Conservation (phyloP, 2,888 invertebrate genomes). For the Tachina lurida region DNA sequence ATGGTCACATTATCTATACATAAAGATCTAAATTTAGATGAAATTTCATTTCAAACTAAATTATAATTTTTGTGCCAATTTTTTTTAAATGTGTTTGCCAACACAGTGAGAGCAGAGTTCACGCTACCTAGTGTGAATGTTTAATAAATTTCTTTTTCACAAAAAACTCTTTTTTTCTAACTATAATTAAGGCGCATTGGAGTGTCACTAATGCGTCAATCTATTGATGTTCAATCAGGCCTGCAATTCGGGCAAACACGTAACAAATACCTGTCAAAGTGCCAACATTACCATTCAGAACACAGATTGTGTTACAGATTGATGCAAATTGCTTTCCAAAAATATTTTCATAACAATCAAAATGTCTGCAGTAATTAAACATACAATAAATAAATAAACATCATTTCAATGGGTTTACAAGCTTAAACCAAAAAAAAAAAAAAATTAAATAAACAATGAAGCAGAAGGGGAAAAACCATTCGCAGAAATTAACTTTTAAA, state of each 20-base stretch:
- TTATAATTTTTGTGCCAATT: no score
- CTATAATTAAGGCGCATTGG: constrained; percentile 64
- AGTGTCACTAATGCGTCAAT: constrained; percentile 68
- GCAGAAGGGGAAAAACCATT: constrained; percentile 52
- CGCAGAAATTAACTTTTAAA: constrained; percentile 76
- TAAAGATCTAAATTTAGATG: no score
- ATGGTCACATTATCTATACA: no score
- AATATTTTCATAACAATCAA: constrained; percentile 64
- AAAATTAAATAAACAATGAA: constrained; percentile 56
- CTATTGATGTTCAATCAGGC: constrained; percentile 68
- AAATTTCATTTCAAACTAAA: no score
- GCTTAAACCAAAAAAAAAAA: constrained; percentile 28
- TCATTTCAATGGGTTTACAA: constrained; percentile 26
- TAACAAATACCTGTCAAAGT: constrained; percentile 67
- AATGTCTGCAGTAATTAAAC: constrained; percentile 65
- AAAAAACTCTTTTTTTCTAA: not conserved
- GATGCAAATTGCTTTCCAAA: constrained; percentile 39
- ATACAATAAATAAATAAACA: constrained; percentile 25
- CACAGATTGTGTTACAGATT: constrained; percentile 33
- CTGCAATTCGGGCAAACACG: constrained; percentile 53
- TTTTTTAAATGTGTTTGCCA: no score
- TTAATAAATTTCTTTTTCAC: constrained; percentile 1
- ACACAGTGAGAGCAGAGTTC: no score
- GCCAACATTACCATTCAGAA: constrained; percentile 56
- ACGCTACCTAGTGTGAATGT: not conserved